Evolutionary conservation across 2,113 vertebrate genomes (phyloP).

Genomic region (Empidonax traillii): DNA sequence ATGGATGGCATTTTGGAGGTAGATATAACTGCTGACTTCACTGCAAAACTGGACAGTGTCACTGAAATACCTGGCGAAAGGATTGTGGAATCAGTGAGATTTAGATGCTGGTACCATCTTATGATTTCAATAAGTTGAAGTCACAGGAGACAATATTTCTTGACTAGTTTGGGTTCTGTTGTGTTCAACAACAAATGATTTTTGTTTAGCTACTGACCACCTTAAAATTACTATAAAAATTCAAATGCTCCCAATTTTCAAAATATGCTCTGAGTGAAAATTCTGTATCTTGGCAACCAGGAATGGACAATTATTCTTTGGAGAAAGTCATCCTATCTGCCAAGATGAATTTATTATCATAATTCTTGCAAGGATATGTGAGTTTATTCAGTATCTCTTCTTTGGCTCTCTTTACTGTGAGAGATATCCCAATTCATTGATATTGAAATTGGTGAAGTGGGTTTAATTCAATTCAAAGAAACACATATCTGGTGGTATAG

Average conservation of each 20-base stretch:
- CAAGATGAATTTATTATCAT: conserved; percentile 15
- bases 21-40: neutral
- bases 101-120: neutral
- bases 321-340: conserved; percentile 8
- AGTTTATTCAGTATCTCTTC: conserved; percentile 10
- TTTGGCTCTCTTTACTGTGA: neutral
- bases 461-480: neutral
- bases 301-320: neutral
- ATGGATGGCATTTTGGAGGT: neutral
- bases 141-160: neutral
- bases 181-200: neutral
- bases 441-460: neutral
- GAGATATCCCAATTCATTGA: neutral
- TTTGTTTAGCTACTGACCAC: neutral
- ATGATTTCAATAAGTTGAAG: neutral
- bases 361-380: neutral
- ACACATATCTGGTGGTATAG: neutral
- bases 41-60: neutral
- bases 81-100: neutral
- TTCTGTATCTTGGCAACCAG: conserved; percentile 28
- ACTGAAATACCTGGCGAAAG: neutral
- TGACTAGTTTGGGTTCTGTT: neutral
- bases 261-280: neutral
- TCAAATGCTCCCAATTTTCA: neutral
- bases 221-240: neutral